These are phyloP conservation scores for Drosophila orena DNA, from an alignment of 1,140 invertebrate genomes.

Conservation along the genomic window DNA sequence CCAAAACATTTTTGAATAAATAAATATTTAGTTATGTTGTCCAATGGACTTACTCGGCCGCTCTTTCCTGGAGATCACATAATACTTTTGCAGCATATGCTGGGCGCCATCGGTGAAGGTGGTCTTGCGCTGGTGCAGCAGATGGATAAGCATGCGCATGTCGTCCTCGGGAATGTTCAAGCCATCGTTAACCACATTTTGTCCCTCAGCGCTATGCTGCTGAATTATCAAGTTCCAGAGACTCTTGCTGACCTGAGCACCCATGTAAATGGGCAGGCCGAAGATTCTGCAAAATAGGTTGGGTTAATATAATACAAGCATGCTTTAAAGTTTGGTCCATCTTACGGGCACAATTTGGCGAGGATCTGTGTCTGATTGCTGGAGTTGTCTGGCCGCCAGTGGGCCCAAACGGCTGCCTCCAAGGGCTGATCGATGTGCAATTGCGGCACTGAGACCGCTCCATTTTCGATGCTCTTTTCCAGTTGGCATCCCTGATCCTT, in stretches of 20 bases:
- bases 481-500: constrained; percentile 45
- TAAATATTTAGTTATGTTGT: too few relatives aligned
- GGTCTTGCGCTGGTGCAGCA: constrained; percentile 59
- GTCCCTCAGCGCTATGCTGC: constrained; percentile 8
- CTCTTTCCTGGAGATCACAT: constrained; percentile 55
- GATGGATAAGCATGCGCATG: constrained; percentile 43
- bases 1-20: too few relatives aligned
- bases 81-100: constrained; percentile 70
- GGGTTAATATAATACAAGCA: background rate
- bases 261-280: constrained; percentile 74
- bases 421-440: constrained; percentile 41
- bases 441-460: constrained; percentile 43
- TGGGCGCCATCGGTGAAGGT: constrained; percentile 44
- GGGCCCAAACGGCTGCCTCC: constrained; percentile 69
- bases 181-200: constrained; percentile 27
- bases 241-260: constrained; percentile 35
- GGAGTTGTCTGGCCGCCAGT: constrained; percentile 69
- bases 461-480: constrained; percentile 69
- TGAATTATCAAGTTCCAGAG: constrained; percentile 55
- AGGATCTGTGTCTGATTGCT: constrained; percentile 43
- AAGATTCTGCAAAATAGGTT: constrained; percentile 56
- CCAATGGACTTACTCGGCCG: constrained; percentile 54
- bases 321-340: background rate
- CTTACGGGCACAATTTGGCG: constrained; percentile 67
- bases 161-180: constrained; percentile 61